These are phyloP conservation scores for Steatornis caripensis DNA, from an alignment of 2,113 vertebrate genomes.

Conservation along the genomic window DNA sequence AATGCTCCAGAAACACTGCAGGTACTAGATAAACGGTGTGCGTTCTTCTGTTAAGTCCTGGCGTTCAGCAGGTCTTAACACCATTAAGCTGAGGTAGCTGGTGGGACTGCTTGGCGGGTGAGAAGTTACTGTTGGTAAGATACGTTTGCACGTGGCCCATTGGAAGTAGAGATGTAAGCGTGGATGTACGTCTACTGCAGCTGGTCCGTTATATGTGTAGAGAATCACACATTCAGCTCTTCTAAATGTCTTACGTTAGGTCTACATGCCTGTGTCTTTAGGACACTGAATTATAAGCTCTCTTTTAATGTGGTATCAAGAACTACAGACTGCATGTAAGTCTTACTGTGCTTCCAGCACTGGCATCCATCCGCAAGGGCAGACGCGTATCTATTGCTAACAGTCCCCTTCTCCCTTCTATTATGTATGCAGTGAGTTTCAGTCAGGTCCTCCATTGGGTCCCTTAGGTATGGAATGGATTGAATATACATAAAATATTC, in stretches of 20 bases:
- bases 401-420: not conserved
- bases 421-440: not conserved
- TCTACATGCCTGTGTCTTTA: not conserved
- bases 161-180: not conserved
- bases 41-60: not conserved
- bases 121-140: not conserved
- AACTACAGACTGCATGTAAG: not conserved
- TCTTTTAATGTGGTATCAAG: not conserved
- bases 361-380: not conserved
- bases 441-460: not conserved
- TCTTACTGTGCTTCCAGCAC: not conserved
- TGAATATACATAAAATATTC: not conserved
- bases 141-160: accelerated
- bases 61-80: too few species aligned
- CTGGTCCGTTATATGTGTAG: accelerated
- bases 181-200: too few species aligned
- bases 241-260: not conserved
- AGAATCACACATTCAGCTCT: not conserved
- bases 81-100: not conserved
- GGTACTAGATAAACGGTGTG: not conserved
- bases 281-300: not conserved
- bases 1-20: not conserved
- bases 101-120: not conserved
- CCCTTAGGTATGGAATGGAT: not conserved
- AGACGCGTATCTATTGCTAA: not conserved